These are phyloP conservation scores for Phragmatobia fuliginosa DNA, from an alignment of 2,888 invertebrate species.

Conservation along the genomic window DNA sequence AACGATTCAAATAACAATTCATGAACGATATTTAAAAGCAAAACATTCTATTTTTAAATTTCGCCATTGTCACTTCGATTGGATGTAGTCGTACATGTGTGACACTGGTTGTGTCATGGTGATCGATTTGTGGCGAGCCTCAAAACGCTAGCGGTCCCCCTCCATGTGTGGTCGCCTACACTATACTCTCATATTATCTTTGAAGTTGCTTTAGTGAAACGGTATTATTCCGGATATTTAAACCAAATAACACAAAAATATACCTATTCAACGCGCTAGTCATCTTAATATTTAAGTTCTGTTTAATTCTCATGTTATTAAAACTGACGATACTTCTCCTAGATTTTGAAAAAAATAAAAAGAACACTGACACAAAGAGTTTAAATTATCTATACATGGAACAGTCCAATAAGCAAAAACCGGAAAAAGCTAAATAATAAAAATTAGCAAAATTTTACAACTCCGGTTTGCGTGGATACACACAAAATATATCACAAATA, in stretches of 20 bases:
- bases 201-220: conserved; percentile 13
- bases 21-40: not conserved
- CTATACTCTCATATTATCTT: conserved; percentile 32
- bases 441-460: too few relatives aligned
- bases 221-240: conserved; percentile 8
- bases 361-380: too few relatives aligned
- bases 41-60: conserved; percentile 1
- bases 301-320: too few relatives aligned
- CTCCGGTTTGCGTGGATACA: too few relatives aligned
- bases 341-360: too few relatives aligned
- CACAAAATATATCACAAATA: not conserved
- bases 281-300: not conserved
- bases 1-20: not conserved
- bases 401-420: too few relatives aligned
- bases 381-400: too few relatives aligned
- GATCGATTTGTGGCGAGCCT: conserved; percentile 69
- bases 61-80: conserved; percentile 7
- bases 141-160: conserved; percentile 44
- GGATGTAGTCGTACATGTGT: conserved; percentile 23
- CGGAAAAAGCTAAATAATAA: too few relatives aligned
- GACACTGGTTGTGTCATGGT: conserved; percentile 53
- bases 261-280: not conserved
- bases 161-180: conserved; percentile 40
- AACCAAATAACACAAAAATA: not conserved
- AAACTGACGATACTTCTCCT: too few relatives aligned